phyloP scores from a whole-genome alignment of 2,113 vertebrate species.

The Equus przewalskii region DNA sequence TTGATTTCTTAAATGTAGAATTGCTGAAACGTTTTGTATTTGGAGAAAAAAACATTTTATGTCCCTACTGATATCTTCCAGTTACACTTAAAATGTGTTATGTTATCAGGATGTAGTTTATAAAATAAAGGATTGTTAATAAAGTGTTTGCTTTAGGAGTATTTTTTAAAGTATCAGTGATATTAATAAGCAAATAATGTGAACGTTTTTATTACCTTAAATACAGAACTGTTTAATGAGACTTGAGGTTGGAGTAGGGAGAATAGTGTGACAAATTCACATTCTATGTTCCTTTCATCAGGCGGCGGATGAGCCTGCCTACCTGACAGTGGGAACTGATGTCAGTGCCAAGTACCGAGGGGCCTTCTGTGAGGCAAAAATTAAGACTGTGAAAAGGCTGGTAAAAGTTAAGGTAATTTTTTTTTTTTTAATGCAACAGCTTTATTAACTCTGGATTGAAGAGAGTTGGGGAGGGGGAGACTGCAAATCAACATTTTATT shows the following conservation, averaged over 20 bases:
- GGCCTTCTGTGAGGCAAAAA: conserved; percentile 99
- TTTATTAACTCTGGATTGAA: background rate
- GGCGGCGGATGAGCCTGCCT: conserved; percentile 99
- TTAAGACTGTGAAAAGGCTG: conserved; percentile 98
- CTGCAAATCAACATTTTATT: background rate
- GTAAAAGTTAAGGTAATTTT: conserved; percentile 97
- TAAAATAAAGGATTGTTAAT: conserved; percentile 32
- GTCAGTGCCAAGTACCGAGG: conserved; percentile 99
- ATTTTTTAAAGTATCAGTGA: background rate
- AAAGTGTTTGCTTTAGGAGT: conserved; percentile 33
- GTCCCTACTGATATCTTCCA: background rate
- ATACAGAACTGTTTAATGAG: background rate
- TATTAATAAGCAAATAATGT: conserved; percentile 4
- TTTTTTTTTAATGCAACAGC: background rate
- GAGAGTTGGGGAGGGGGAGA: background rate
- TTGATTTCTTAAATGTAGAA: conserved; percentile 10
- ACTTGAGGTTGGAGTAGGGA: background rate
- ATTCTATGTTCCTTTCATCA: conserved; percentile 76
- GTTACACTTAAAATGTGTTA: conserved; percentile 41
- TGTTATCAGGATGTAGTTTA: background rate
- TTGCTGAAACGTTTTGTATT: conserved; percentile 22
- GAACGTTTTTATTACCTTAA: background rate
- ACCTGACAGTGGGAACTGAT: conserved; percentile 98
- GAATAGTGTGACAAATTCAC: background rate
- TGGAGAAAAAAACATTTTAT: background rate